Conservation (phyloP, 2,888 invertebrate genomes). For the Matsumyia berberina region DNA sequence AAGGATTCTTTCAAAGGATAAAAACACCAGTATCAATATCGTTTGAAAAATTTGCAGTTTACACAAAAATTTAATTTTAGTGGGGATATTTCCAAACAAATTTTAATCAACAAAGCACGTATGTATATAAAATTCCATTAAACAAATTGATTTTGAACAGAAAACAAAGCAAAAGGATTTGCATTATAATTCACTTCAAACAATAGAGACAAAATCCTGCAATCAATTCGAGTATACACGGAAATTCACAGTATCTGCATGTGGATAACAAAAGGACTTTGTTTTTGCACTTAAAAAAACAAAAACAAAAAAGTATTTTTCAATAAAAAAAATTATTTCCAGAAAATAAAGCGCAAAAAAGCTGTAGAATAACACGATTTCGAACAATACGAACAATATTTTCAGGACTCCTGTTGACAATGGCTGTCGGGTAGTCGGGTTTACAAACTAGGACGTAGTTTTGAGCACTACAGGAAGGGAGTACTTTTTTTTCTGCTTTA, state of each 20-base stretch:
- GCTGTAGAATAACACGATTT: neutral
- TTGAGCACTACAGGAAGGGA: neutral
- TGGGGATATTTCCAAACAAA: too few relatives aligned
- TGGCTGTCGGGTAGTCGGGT: too few relatives aligned
- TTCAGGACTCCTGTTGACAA: neutral
- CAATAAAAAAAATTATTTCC: neutral
- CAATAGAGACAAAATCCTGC: slow-evolving; percentile 11
- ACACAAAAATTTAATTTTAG: too few relatives aligned
- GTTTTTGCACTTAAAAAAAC: neutral
- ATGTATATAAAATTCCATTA: neutral
- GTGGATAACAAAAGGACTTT: slow-evolving; percentile 1
- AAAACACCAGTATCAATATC: too few relatives aligned
- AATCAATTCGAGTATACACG: neutral
- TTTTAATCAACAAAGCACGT: too few relatives aligned
- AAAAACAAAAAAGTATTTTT: too few relatives aligned
- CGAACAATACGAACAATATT: neutral
- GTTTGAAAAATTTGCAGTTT: too few relatives aligned
- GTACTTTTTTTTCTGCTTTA: too few relatives aligned
- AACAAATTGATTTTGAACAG: slow-evolving; percentile 6
- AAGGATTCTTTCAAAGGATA: too few relatives aligned
- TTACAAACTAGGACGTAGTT: too few relatives aligned
- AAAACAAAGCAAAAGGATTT: neutral
- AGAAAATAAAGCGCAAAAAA: neutral
- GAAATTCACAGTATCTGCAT: too few relatives aligned
- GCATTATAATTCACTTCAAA: neutral